phyloP scores from a whole-genome alignment of 1,140 invertebrate genomes.

The Drosophila guanche region DNA sequence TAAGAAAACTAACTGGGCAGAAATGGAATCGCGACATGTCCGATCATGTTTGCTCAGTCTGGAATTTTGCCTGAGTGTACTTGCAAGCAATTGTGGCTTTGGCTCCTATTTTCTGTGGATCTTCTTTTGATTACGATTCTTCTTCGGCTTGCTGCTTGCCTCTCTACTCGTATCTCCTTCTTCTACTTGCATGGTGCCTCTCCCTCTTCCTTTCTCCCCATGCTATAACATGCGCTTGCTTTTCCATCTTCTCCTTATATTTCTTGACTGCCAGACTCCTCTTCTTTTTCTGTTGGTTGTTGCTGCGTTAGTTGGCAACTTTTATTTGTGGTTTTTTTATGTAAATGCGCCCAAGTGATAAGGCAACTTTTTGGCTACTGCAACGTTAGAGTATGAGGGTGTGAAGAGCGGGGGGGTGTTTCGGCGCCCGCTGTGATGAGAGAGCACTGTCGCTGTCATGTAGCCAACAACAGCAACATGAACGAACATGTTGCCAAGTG shows the following conservation, averaged over 20 bases:
- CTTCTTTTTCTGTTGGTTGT: constrained; percentile 31
- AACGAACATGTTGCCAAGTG: constrained; percentile 80
- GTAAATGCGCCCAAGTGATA: constrained; percentile 82
- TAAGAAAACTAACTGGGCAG: too few species aligned
- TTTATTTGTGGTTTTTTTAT: constrained; percentile 83
- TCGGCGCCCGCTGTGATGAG: constrained; percentile 2
- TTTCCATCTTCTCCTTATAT: too few species aligned
- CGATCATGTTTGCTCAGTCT: too few species aligned
- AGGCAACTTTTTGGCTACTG: constrained; percentile 78
- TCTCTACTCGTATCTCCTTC: too few species aligned
- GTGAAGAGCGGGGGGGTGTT: background rate
- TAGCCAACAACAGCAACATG: constrained; percentile 73
- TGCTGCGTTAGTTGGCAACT: constrained; percentile 78
- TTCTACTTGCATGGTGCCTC: too few species aligned
- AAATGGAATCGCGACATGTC: too few species aligned
- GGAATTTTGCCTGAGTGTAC: constrained; percentile 2
- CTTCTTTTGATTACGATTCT: constrained; percentile 46
- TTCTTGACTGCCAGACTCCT: background rate
- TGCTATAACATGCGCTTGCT: too few species aligned
- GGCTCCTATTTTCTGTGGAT: constrained; percentile 66
- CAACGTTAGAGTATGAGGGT: constrained; percentile 17
- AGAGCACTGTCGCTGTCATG: constrained; percentile 72
- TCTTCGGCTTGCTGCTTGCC: constrained; percentile 24
- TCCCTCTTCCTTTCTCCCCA: too few species aligned
- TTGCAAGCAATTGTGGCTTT: constrained; percentile 27